These are phyloP conservation scores for Tenthredo notha DNA, from an alignment of 2,888 invertebrate species.

Conservation along the genomic window DNA sequence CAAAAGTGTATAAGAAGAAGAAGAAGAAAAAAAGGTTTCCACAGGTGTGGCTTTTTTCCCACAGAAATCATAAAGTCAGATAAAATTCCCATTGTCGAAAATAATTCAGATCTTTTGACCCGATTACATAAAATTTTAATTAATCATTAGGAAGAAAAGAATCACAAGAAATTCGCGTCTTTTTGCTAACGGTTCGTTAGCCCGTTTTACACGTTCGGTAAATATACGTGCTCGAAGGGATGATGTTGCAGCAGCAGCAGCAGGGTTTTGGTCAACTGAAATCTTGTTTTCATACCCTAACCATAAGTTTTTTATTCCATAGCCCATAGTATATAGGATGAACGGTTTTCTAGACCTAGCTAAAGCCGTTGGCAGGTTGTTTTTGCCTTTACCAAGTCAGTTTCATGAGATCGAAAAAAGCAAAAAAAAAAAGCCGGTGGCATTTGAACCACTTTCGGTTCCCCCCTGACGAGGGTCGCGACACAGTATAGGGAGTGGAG, in stretches of 20 bases:
- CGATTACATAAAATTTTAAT: neutral
- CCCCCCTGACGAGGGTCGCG: conserved; percentile 43
- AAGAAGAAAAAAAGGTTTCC: neutral
- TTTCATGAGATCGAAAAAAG: conserved; percentile 4
- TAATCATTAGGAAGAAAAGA: neutral
- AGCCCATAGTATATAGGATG: neutral
- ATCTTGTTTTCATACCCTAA: conserved; percentile 16
- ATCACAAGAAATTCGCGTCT: neutral
- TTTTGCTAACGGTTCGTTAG: conserved; percentile 2
- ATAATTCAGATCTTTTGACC: neutral
- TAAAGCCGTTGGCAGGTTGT: conserved; percentile 4
- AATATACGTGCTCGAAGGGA: neutral
- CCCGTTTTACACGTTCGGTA: neutral
- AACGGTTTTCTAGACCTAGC: neutral
- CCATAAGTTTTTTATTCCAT: neutral
- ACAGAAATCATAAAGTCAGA: neutral
- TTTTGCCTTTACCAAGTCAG: conserved; percentile 19
- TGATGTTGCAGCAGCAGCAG: neutral
- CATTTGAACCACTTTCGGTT: neutral
- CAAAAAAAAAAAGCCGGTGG: neutral
- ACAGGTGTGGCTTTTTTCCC: neutral
- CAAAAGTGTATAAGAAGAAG: neutral
- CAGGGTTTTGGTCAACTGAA: neutral
- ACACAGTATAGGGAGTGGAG: neutral
- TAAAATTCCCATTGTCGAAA: neutral